Conservation (phyloP, 1,140 invertebrate species). For the Latrodectus geometricus region DNA sequence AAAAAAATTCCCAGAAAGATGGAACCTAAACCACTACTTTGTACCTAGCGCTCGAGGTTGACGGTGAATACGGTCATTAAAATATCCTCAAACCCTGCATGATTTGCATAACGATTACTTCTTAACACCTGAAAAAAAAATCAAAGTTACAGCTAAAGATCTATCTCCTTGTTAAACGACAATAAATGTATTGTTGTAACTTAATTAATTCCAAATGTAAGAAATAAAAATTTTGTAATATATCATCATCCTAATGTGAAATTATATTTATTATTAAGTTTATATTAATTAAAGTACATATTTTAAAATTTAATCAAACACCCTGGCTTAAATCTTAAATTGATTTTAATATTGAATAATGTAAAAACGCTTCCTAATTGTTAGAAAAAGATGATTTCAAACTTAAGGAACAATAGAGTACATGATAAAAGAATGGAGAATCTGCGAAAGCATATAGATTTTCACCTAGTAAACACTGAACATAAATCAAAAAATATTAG, state of each 20-base stretch:
- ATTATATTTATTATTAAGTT: conserved; percentile 70
- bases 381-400: conserved; percentile 63
- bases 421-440: conserved; percentile 22
- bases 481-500: not conserved
- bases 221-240: conserved; percentile 68
- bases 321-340: conserved; percentile 19
- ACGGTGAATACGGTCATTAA: too few relatives aligned
- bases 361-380: conserved; percentile 63
- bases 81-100: conserved; percentile 65
- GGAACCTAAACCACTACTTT: too few relatives aligned
- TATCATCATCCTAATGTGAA: conserved; percentile 72
- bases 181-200: not conserved
- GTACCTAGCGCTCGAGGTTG: too few relatives aligned
- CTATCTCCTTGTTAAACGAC: not conserved
- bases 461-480: conserved; percentile 21
- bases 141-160: conserved; percentile 46
- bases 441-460: not conserved
- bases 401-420: conserved; percentile 18
- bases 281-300: conserved; percentile 64
- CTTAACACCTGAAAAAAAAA: conserved; percentile 67
- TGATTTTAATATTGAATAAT: conserved; percentile 68
- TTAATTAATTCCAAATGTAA: conserved; percentile 49
- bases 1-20: too few relatives aligned
- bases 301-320: conserved; percentile 63
- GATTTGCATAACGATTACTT: conserved; percentile 68